Percentiles rank a stretch among this genome's conserved stretches.
phyloP scores from a whole-genome alignment of 2,888 invertebrate genomes.

The Acanthosoma haemorrhoidale region DNA sequence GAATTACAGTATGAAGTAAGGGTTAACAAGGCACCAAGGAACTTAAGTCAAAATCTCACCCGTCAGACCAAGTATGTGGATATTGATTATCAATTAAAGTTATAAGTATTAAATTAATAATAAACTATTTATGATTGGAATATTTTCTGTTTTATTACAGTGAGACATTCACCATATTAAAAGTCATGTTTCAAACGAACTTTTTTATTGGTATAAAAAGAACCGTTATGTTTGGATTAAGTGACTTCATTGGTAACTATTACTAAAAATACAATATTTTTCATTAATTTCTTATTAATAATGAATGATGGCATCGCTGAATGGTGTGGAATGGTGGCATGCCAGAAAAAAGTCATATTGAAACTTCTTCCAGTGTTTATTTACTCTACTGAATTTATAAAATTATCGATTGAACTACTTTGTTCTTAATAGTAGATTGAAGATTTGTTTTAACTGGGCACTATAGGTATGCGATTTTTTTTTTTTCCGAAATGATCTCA shows the following conservation, averaged over 20 bases:
- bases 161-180: slow-evolving; percentile 11
- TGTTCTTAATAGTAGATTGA: too few relatives aligned
- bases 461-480: too few relatives aligned
- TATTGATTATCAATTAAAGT: too few relatives aligned
- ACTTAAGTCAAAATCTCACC: neutral
- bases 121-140: neutral
- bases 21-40: neutral
- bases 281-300: neutral
- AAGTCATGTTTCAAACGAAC: slow-evolving; percentile 21
- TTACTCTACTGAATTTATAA: too few relatives aligned
- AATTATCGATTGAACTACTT: too few relatives aligned
- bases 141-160: slow-evolving; percentile 4
- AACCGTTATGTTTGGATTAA: slow-evolving; percentile 17
- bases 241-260: slow-evolving; percentile 25
- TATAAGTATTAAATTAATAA: too few relatives aligned
- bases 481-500: too few relatives aligned
- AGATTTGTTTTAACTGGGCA: too few relatives aligned
- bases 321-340: too few relatives aligned
- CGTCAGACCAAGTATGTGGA: neutral
- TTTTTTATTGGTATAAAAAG: slow-evolving; percentile 30
- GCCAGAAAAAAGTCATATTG: too few relatives aligned
- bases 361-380: too few relatives aligned
- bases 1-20: slow-evolving; percentile 31
- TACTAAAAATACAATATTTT: neutral
- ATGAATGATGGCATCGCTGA: too few relatives aligned